These are phyloP conservation scores for Aphyosemion australe DNA, from an alignment of 2,113 vertebrate species.

Conservation along the genomic window DNA sequence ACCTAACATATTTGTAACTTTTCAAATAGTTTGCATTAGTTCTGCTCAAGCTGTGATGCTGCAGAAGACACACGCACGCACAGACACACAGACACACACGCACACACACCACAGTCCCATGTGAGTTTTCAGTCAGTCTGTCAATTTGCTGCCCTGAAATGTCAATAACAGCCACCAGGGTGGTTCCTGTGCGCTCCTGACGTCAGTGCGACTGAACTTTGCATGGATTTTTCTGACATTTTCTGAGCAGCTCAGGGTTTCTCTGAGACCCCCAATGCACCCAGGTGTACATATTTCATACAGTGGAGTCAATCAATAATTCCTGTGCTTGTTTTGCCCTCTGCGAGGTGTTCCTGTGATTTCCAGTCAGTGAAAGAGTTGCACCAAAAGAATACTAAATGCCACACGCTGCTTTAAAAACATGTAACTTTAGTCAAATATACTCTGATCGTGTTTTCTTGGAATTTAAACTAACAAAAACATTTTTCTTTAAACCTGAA, in stretches of 20 bases:
- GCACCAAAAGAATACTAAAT: neutral
- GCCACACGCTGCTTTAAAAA: neutral
- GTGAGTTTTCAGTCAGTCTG: conserved; percentile 21
- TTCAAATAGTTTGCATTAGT: neutral
- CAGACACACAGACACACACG: conserved; percentile 14
- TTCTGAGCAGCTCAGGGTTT: conserved; percentile 35
- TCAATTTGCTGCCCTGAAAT: conserved; percentile 6
- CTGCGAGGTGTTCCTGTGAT: neutral
- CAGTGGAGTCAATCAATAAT: conserved; percentile 53
- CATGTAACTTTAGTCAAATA: neutral
- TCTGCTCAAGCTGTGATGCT: neutral
- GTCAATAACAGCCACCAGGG: conserved; percentile 38
- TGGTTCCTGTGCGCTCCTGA: conserved; percentile 8
- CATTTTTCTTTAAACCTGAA: too few species aligned
- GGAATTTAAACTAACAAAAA: too few species aligned
- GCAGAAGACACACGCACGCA: conserved; percentile 17
- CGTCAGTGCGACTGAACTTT: conserved; percentile 33
- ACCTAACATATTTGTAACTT: neutral
- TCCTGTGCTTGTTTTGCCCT: conserved; percentile 8
- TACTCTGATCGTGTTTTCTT: neutral
- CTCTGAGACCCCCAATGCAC: conserved; percentile 36
- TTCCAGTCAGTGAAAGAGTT: conserved; percentile 3
- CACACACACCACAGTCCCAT: conserved; percentile 7
- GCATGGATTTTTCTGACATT: conserved; percentile 48
- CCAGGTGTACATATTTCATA: conserved; percentile 58